Conservation (phyloP, 2,797 vertebrate genomes). For the Luscinia luscinia region DNA sequence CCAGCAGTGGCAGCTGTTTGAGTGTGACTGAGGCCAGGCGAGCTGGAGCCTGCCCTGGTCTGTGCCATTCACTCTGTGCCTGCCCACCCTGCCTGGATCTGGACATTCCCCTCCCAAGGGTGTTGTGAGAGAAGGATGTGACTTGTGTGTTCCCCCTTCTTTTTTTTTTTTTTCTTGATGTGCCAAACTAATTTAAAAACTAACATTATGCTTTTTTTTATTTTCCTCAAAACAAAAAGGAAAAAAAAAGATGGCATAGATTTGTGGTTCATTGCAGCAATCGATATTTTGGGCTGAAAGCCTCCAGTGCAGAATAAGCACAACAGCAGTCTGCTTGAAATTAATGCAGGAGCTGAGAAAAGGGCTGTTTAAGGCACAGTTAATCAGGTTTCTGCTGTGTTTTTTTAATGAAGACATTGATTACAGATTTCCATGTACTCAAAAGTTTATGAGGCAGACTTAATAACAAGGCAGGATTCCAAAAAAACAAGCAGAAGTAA, state of each 20-base stretch:
- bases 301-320: background rate
- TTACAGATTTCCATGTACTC: background rate
- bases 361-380: background rate
- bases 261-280: background rate
- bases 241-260: background rate
- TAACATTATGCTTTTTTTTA: constrained; percentile 5
- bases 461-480: background rate
- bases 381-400: background rate
- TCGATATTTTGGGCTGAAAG: background rate
- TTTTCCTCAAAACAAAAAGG: background rate
- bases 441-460: background rate
- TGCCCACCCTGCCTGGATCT: background rate
- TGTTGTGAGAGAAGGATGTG: background rate
- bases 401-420: background rate
- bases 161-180: background rate
- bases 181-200: constrained; percentile 50
- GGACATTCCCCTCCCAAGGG: background rate
- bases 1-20: background rate
- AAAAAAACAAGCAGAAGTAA: background rate
- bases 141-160: background rate
- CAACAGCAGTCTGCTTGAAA: background rate
- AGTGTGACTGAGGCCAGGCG: background rate
- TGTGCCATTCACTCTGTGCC: background rate
- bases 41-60: background rate
- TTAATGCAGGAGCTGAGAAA: background rate